These are phyloP conservation scores for Anas platyrhynchos DNA, from an alignment of 2,113 vertebrate species.

Conservation along the genomic window DNA sequence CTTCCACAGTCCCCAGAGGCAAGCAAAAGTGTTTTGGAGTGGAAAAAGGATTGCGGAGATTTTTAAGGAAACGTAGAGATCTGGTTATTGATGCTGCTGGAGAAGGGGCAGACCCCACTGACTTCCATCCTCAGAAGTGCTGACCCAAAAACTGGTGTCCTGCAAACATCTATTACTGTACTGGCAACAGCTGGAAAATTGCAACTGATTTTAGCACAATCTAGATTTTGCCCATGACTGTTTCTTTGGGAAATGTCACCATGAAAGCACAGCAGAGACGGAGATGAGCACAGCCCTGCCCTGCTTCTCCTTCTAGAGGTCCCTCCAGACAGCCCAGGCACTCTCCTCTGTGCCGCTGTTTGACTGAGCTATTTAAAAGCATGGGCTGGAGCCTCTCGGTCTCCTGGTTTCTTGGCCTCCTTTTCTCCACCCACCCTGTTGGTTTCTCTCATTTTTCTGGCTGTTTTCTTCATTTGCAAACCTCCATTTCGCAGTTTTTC, in stretches of 20 bases:
- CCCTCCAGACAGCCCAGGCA: background rate
- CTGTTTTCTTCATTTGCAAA: slow-evolving; percentile 27
- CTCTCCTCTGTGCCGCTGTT: background rate
- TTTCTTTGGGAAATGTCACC: background rate
- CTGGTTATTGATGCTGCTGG: background rate
- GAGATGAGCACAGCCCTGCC: background rate
- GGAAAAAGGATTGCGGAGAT: background rate
- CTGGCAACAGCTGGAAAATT: background rate
- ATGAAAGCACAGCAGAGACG: background rate
- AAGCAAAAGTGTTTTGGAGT: background rate
- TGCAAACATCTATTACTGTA: fast-evolving
- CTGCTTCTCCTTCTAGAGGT: background rate
- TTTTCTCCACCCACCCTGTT: background rate
- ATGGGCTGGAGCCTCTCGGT: background rate
- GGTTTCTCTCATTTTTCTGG: background rate
- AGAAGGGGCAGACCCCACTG: background rate
- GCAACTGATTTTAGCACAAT: background rate
- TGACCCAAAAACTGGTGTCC: background rate
- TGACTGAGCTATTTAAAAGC: background rate
- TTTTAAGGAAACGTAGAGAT: background rate
- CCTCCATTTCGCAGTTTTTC: background rate
- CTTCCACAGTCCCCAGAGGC: background rate
- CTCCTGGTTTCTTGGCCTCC: background rate
- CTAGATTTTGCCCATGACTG: background rate
- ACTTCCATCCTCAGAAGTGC: background rate